phyloP scores from a whole-genome alignment of 2,797 vertebrate genomes.

The Thamnophis elegans region DNA sequence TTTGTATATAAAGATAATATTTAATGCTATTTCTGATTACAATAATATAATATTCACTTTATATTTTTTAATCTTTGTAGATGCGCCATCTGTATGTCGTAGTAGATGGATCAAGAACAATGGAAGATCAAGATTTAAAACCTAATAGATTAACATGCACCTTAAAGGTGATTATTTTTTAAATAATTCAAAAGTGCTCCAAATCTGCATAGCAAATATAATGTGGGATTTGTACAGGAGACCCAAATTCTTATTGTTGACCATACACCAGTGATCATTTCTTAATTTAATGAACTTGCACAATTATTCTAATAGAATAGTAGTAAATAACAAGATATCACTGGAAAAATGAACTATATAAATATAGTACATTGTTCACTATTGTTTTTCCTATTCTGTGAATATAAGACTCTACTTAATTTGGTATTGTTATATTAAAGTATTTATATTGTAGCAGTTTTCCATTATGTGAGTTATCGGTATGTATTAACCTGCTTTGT shows the following conservation, averaged over 20 bases:
- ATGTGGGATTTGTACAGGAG: neutral
- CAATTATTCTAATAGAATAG: neutral
- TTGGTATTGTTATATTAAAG: neutral
- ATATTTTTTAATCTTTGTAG: constrained; percentile 64
- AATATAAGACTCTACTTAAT: neutral
- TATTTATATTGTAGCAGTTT: neutral
- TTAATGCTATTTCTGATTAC: neutral
- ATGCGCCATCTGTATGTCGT: constrained; percentile 96
- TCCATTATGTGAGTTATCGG: neutral
- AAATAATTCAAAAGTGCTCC: neutral
- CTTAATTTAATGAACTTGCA: neutral
- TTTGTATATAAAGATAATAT: neutral
- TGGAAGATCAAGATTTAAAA: constrained; percentile 97
- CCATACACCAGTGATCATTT: neutral
- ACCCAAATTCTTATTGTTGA: neutral
- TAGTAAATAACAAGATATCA: neutral
- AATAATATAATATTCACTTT: neutral
- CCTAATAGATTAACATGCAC: constrained; percentile 88
- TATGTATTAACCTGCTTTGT: neutral
- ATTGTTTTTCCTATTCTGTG: neutral
- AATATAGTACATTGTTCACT: neutral
- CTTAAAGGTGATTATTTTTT: constrained; percentile 72
- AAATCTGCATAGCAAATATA: neutral
- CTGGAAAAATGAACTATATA: neutral
- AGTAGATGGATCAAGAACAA: constrained; percentile 92